phyloP scores from a whole-genome alignment of 1,140 invertebrate species.

The Hylaeus volcanicus region DNA sequence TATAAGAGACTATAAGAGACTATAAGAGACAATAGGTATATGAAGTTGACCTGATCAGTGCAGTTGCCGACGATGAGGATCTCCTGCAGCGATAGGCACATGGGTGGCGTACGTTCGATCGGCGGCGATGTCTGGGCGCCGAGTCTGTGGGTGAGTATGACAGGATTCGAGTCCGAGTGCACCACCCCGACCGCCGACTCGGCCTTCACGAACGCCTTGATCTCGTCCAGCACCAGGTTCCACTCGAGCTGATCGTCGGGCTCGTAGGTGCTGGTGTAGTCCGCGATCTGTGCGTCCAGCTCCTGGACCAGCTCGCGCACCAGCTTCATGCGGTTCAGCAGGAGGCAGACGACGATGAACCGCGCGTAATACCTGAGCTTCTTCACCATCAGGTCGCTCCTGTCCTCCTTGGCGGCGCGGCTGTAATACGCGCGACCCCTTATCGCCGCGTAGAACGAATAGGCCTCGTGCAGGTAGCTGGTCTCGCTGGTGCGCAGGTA shows the following conservation, averaged over 20 bases:
- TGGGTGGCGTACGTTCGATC: constrained; percentile 91
- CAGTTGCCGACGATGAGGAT: constrained; percentile 97
- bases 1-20: no score
- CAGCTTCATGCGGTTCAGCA: constrained; percentile 96
- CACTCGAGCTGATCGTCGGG: constrained; percentile 98
- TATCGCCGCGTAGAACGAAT: constrained; percentile 98
- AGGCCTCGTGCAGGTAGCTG: constrained; percentile 97
- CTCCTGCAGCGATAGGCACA: constrained; percentile 95
- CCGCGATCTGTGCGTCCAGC: constrained; percentile 94
- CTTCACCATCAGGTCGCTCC: constrained; percentile 98
- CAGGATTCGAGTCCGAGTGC: constrained; percentile 91
- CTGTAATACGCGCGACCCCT: constrained; percentile 96
- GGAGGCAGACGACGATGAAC: constrained; percentile 97
- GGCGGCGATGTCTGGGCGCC: constrained; percentile 92
- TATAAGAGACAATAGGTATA: no score
- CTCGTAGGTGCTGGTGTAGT: constrained; percentile 97
- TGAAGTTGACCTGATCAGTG: constrained; percentile 98
- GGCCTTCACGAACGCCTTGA: constrained; percentile 96
- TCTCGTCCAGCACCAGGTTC: constrained; percentile 96
- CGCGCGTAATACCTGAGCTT: constrained; percentile 97
- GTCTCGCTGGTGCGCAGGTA: constrained; percentile 98
- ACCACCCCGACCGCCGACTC: constrained; percentile 94
- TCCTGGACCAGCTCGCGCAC: constrained; percentile 95
- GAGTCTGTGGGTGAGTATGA: constrained; percentile 91
- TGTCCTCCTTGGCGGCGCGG: constrained; percentile 95